Evolutionary conservation across 2,888 invertebrate species (phyloP), one percentile per base, ranked within the genome.

Genomic region (Campoplex capitator): DNA sequence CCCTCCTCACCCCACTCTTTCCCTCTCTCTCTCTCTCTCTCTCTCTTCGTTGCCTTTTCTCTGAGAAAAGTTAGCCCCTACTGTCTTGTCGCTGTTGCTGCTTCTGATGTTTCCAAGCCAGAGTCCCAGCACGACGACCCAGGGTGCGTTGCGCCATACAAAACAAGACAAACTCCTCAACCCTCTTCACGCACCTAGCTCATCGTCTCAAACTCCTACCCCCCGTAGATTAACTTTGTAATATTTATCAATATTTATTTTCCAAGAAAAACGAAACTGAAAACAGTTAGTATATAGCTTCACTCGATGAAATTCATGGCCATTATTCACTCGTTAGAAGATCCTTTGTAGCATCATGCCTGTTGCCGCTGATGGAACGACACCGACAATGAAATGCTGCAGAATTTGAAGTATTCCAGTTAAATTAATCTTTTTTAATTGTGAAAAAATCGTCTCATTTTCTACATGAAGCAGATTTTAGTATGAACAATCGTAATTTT

Each of bases 241-340:
- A 89, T 91, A 92, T 93, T 92, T 93, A 92, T 92, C 92, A 91
- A 92, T 93, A 92, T 93, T 93, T 93, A 91, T 91, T 9, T 6
- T 90, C 88, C 3, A 23, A 71, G 90, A 91, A 91, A 56, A 28
- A 35, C 54, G 6, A 42, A 70, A 7, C 23, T 48, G 18, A 18
- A 32, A 48, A 76, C 35, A 65, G 28, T 54, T 35, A 0, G 1
- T 42, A 9, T 3, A 90, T 35, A 18, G 58, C 68, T 54, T 54
- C 11, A 13, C 38, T 7, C 38, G 89, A 91, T 90, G 91, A 91
- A 90, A 92, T 90, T 90, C 88, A 88, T 89, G 88, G 84, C 83
- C 62, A 80, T 86, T 84, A 80, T 67, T 76, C 76, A 76, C 80
- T 13, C 73, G 65, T 79, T 45, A 73, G 80, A 80, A 42, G 42